Evolutionary conservation across 1,140 invertebrate genomes (phyloP).

Genomic region (Drosophila triauraria): DNA sequence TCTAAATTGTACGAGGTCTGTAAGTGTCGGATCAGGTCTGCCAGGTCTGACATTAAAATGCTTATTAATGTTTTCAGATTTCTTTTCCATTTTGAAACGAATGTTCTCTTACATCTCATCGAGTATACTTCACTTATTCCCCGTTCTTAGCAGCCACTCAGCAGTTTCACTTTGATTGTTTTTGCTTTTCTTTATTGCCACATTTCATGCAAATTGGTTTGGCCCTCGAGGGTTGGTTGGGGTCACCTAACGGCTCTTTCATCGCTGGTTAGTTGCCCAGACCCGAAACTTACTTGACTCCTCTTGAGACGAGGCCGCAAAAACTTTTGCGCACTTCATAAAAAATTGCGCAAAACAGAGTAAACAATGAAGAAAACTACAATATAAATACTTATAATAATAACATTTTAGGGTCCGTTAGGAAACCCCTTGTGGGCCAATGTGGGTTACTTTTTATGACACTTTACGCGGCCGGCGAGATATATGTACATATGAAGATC

Average conservation of each 20-base stretch:
- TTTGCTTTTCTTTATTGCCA: conserved; percentile 46
- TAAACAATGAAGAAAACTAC: conserved; percentile 61
- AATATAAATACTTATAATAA: conserved; percentile 79
- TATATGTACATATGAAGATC: conserved; percentile 20
- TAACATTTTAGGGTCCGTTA: conserved; percentile 74
- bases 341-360: conserved; percentile 64
- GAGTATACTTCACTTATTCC: conserved; percentile 15
- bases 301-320: conserved; percentile 53
- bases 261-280: conserved; percentile 43
- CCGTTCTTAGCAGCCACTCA: conserved; percentile 31
- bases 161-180: conserved; percentile 44
- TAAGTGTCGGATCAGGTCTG: conserved; percentile 2
- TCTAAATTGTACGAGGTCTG: neutral
- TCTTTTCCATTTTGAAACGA: neutral
- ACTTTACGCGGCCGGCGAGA: conserved; percentile 42
- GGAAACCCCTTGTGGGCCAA: conserved; percentile 61
- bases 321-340: conserved; percentile 63
- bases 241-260: conserved; percentile 66
- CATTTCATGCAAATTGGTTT: conserved; percentile 59
- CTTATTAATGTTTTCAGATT: conserved; percentile 2
- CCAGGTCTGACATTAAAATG: neutral
- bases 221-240: conserved; percentile 41
- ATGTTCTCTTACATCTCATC: conserved; percentile 25
- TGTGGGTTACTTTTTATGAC: conserved; percentile 71
- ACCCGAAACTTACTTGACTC: conserved; percentile 57